These are phyloP conservation scores for Oreohelix idahoensis DNA, from an alignment of 1,140 invertebrate species.

Conservation along the genomic window DNA sequence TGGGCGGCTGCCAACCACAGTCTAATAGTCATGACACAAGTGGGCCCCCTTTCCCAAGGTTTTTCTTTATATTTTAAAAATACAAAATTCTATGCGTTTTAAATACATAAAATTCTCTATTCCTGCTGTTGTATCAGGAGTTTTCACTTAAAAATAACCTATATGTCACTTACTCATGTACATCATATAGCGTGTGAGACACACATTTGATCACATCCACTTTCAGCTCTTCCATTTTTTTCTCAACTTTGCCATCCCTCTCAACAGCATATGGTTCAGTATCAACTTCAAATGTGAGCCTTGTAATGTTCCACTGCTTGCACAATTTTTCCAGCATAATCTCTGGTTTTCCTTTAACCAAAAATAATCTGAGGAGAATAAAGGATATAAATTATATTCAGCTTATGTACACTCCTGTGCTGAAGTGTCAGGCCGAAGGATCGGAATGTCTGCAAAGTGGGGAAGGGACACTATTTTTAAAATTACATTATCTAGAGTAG, in stretches of 20 bases:
- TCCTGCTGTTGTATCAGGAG: background rate
- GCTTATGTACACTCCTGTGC: too few species aligned
- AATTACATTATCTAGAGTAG: too few species aligned
- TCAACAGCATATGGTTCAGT: slow-evolving; percentile 89
- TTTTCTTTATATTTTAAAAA: background rate
- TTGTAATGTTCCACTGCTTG: slow-evolving; percentile 87
- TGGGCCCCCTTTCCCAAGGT: background rate
- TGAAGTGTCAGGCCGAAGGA: too few species aligned
- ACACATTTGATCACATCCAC: slow-evolving; percentile 83
- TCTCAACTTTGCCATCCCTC: slow-evolving; percentile 85
- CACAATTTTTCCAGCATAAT: slow-evolving; percentile 59
- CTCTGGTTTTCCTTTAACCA: slow-evolving; percentile 57
- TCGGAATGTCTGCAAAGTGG: too few species aligned
- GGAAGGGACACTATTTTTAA: too few species aligned
- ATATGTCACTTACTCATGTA: slow-evolving; percentile 49
- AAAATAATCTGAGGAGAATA: slow-evolving; percentile 54
- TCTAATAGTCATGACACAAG: background rate
- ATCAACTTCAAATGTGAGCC: slow-evolving; percentile 89
- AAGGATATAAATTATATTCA: too few species aligned
- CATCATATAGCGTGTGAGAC: slow-evolving; percentile 87
- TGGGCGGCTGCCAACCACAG: background rate
- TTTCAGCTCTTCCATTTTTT: slow-evolving; percentile 84
- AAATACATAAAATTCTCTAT: too few species aligned
- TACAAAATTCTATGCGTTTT: background rate
- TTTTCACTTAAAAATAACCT: background rate